Conservation (phyloP, 2,888 invertebrate genomes). For the Cabera pusaria region DNA sequence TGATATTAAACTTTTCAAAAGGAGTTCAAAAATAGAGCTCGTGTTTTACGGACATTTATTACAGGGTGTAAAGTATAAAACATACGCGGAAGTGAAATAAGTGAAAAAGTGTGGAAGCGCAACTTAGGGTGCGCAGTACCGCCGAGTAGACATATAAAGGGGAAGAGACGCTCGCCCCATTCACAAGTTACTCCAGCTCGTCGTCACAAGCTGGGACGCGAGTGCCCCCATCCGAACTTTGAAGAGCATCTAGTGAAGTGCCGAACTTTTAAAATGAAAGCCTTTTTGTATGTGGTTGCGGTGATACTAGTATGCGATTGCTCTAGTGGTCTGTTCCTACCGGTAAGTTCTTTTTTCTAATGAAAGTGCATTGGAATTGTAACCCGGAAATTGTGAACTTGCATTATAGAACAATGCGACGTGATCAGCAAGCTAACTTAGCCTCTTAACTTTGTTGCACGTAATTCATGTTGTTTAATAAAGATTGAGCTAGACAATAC, state of each 20-base stretch:
- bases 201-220: conserved; percentile 48
- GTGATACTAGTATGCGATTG: conserved; percentile 56
- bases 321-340: conserved; percentile 58
- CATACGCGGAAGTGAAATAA: conserved; percentile 30
- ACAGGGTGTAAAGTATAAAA: conserved; percentile 9
- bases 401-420: too few relatives aligned
- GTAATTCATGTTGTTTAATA: too few relatives aligned
- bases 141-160: conserved; percentile 64
- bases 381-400: not conserved
- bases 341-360: conserved; percentile 54
- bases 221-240: conserved; percentile 46
- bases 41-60: not conserved
- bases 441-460: too few relatives aligned
- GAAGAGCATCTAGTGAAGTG: conserved; percentile 52
- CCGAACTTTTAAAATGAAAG: conserved; percentile 59
- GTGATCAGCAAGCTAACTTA: not conserved
- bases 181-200: conserved; percentile 65
- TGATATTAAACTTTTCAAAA: conserved; percentile 24
- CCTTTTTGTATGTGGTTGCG: conserved; percentile 53
- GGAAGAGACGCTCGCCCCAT: conserved; percentile 62
- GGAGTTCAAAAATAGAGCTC: conserved; percentile 17
- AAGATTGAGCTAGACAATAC: too few relatives aligned
- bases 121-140: conserved; percentile 71
- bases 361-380: too few relatives aligned
- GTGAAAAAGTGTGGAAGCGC: conserved; percentile 49